Evolutionary conservation across 2,113 vertebrate species (phyloP).

Genomic region (Ursus arctos): DNA sequence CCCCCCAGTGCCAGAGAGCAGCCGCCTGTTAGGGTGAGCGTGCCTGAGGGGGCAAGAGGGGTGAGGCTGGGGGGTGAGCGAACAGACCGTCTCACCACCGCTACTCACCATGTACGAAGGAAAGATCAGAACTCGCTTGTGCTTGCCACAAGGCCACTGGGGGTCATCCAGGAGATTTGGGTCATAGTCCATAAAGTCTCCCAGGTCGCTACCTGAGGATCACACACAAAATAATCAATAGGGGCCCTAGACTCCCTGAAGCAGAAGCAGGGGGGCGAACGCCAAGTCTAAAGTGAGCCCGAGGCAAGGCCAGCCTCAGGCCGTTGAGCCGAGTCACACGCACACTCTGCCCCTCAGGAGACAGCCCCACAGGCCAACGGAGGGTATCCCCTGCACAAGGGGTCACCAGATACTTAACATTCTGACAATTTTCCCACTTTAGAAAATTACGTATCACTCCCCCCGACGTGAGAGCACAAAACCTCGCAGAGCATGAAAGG

Average conservation of each 20-base stretch:
- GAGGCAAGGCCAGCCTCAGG: not conserved
- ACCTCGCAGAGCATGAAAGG: not conserved
- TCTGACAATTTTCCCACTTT: not conserved
- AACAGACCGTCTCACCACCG: rapidly evolving
- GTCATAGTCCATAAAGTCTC: constrained; percentile 96
- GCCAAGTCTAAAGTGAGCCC: too few relatives aligned
- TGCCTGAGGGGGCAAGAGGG: not conserved
- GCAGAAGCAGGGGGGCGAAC: not conserved
- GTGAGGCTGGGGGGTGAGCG: not conserved
- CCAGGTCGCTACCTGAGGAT: constrained; percentile 94
- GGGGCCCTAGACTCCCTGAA: not conserved
- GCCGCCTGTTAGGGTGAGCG: not conserved
- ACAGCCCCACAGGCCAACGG: rapidly evolving
- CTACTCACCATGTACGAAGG: constrained; percentile 98
- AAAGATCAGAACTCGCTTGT: constrained; percentile 98
- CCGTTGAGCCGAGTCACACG: rapidly evolving
- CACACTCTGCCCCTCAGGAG: not conserved
- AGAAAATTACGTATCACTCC: not conserved
- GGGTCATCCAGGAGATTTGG: constrained; percentile 99
- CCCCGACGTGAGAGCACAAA: not conserved
- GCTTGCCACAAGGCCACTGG: constrained; percentile 99
- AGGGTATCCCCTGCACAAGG: not conserved
- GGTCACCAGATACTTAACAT: not conserved
- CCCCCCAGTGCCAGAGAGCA: not conserved
- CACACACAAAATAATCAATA: constrained; percentile 27